phyloP scores from a whole-genome alignment of 2,888 invertebrate genomes.

The Aphodius granarius region DNA sequence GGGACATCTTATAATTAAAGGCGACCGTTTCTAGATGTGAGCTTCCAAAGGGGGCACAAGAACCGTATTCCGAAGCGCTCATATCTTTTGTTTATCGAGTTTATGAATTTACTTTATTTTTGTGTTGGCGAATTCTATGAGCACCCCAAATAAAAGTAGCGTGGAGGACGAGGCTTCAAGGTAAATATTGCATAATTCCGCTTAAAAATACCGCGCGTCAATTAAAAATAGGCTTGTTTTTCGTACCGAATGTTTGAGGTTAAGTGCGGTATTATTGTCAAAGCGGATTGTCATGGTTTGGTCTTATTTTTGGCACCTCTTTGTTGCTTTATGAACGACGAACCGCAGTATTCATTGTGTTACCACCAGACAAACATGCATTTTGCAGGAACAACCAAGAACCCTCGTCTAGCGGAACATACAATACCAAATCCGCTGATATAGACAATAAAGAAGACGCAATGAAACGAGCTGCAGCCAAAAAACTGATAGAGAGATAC shows the following conservation, averaged over 20 bases:
- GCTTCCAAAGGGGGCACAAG: neutral
- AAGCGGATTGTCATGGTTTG: slow-evolving; percentile 49
- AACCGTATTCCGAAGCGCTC: neutral
- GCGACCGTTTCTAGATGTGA: neutral
- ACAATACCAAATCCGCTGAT: slow-evolving; percentile 37
- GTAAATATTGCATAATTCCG: slow-evolving; percentile 43
- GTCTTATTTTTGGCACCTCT: slow-evolving; percentile 31
- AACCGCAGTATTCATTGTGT: neutral
- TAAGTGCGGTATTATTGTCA: slow-evolving; percentile 47
- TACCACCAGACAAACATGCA: slow-evolving; percentile 14
- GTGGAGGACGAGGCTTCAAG: slow-evolving; percentile 58
- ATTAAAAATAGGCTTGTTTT: slow-evolving; percentile 27
- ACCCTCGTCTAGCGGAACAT: slow-evolving; percentile 50
- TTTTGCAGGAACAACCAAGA: slow-evolving; percentile 49
- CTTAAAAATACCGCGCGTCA: slow-evolving; percentile 20
- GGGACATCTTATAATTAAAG: neutral
- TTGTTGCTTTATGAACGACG: slow-evolving; percentile 28
- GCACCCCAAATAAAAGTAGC: slow-evolving; percentile 52
- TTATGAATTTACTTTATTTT: slow-evolving; percentile 25
- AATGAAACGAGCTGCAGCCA: slow-evolving; percentile 78
- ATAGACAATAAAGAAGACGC: slow-evolving; percentile 58
- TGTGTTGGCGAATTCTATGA: slow-evolving; percentile 50
- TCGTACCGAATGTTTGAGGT: slow-evolving; percentile 38
- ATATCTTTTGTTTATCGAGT: slow-evolving; percentile 22
- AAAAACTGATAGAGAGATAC: slow-evolving; percentile 86